These are phyloP conservation scores for Mixornis gularis DNA, from an alignment of 2,113 vertebrate species.

Conservation along the genomic window DNA sequence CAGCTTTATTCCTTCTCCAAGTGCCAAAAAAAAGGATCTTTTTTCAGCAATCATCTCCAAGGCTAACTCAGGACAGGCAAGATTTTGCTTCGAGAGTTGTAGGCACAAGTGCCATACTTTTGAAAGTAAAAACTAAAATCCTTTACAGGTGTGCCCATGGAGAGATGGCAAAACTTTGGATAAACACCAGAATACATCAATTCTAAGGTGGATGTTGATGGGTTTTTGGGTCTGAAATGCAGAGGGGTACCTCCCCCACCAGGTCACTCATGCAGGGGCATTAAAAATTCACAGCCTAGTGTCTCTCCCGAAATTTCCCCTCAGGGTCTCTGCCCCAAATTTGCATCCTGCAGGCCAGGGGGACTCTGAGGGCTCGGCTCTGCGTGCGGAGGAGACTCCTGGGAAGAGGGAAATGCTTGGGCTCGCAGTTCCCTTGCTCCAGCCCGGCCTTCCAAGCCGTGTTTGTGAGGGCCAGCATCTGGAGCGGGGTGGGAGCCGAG, in stretches of 20 bases:
- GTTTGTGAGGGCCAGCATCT: slow-evolving; percentile 1
- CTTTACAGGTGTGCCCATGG: accelerated
- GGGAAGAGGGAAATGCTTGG: not conserved
- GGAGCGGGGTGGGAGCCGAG: not conserved
- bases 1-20: not conserved
- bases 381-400: not conserved
- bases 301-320: not conserved
- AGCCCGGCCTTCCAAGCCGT: not conserved
- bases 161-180: not conserved
- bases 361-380: accelerated
- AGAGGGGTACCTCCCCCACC: too few species aligned
- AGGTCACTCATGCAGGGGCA: not conserved
- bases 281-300: not conserved
- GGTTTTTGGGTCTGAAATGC: accelerated
- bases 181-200: not conserved
- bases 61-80: not conserved
- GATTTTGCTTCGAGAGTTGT: not conserved
- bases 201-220: accelerated
- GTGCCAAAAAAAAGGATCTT: not conserved
- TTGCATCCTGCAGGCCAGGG: accelerated
- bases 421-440: accelerated
- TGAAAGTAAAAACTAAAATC: not conserved
- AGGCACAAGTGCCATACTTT: not conserved
- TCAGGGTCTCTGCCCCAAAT: not conserved
- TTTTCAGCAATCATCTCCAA: not conserved